Conservation (phyloP, 2,888 invertebrate species). For the Lysandra bellargus region DNA sequence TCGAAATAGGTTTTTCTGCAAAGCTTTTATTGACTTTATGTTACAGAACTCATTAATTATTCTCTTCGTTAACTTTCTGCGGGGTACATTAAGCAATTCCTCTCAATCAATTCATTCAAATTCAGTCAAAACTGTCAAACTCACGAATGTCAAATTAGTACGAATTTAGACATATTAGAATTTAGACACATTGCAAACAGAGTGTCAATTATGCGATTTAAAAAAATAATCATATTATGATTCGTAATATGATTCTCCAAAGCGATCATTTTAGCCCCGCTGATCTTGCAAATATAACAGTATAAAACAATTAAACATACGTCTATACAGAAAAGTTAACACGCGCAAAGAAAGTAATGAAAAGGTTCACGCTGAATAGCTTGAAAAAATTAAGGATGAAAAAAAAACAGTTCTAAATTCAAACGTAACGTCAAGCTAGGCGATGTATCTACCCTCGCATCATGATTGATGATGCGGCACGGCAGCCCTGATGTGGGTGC, state of each 20-base stretch:
- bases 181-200: no score
- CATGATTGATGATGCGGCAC: slow-evolving; percentile 74
- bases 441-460: slow-evolving; percentile 53
- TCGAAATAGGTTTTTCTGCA: neutral
- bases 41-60: neutral
- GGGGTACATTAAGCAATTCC: no score
- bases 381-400: slow-evolving; percentile 5
- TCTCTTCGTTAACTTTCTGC: neutral
- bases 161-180: no score
- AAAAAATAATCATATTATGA: no score
- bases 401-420: slow-evolving; percentile 15
- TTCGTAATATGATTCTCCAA: no score
- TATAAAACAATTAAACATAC: neutral
- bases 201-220: no score
- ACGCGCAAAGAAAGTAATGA: neutral
- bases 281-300: neutral
- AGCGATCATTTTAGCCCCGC: no score
- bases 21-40: neutral
- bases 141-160: no score
- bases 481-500: slow-evolving; percentile 60
- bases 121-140: no score
- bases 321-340: neutral
- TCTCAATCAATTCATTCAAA: no score
- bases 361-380: neutral
- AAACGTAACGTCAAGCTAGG: slow-evolving; percentile 42